Conservation (phyloP, 1,140 invertebrate species). For the Carcinoscorpius rotundicauda region DNA sequence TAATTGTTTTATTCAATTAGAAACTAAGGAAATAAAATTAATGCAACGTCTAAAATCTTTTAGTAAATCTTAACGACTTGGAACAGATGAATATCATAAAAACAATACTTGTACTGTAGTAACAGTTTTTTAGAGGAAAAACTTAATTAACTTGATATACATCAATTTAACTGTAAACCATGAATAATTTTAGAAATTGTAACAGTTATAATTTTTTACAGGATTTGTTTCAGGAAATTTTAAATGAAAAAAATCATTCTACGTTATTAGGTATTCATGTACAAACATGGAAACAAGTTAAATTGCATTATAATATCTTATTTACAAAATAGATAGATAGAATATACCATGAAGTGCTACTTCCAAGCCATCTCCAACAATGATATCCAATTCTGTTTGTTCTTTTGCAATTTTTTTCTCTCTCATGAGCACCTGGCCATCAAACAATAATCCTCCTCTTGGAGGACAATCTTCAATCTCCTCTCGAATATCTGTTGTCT, state of each 20-base stretch:
- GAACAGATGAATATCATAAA: too few relatives aligned
- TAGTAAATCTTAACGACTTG: too few relatives aligned
- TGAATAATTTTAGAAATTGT: background rate
- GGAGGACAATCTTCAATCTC: constrained; percentile 45
- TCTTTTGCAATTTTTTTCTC: constrained; percentile 42
- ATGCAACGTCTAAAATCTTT: background rate
- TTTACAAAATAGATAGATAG: background rate
- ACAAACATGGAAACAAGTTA: too few relatives aligned
- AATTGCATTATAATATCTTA: too few relatives aligned
- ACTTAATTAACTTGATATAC: background rate
- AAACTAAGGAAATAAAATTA: background rate
- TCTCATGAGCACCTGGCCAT: constrained; percentile 47
- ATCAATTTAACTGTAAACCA: background rate
- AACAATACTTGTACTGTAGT: too few relatives aligned
- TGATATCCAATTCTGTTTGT: constrained; percentile 64
- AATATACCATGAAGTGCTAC: constrained; percentile 63
- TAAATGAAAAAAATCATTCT: background rate
- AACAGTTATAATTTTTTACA: background rate
- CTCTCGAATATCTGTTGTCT: constrained; percentile 41
- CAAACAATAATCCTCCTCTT: constrained; percentile 17
- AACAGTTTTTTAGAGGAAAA: too few relatives aligned
- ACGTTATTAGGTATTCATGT: background rate
- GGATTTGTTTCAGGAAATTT: background rate
- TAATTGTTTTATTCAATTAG: constrained; percentile 14
- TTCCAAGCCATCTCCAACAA: constrained; percentile 72